Evolutionary conservation across 2,888 invertebrate species (phyloP).

Genomic region (Leptarthrus brevirostris): DNA sequence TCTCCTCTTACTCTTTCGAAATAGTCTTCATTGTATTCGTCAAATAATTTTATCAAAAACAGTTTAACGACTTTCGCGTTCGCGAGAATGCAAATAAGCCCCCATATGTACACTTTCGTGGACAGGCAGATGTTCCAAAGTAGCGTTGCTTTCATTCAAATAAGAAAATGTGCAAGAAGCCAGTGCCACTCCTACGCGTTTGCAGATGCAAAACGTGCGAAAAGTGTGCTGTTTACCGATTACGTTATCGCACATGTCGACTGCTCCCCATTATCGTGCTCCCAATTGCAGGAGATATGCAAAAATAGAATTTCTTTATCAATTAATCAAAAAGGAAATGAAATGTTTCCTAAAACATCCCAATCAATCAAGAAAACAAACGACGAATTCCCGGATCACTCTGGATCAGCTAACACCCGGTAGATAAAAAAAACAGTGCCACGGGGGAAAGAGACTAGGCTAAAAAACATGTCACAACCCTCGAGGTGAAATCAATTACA

Average conservation of each 20-base stretch:
- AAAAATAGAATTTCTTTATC: slow-evolving; percentile 8
- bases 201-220: slow-evolving; percentile 37
- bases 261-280: background rate
- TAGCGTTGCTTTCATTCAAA: background rate
- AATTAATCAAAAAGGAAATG: slow-evolving; percentile 11
- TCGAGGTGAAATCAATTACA: slow-evolving; percentile 55
- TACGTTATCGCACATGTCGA: background rate
- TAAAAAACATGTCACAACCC: slow-evolving; percentile 48
- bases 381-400: slow-evolving; percentile 18
- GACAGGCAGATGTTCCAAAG: slow-evolving; percentile 1
- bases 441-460: background rate
- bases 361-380: slow-evolving; percentile 31
- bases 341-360: background rate
- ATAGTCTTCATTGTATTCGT: no score
- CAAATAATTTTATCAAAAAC: no score
- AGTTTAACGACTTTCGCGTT: no score
- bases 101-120: background rate
- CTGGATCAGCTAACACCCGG: background rate
- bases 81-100: no score
- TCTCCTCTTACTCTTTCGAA: no score
- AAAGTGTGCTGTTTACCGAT: slow-evolving; percentile 21
- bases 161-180: background rate
- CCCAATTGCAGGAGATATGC: background rate
- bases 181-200: slow-evolving; percentile 27
- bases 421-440: background rate